phyloP scores from a whole-genome alignment of 2,888 invertebrate genomes.

The Lasioglossum vierecki region DNA sequence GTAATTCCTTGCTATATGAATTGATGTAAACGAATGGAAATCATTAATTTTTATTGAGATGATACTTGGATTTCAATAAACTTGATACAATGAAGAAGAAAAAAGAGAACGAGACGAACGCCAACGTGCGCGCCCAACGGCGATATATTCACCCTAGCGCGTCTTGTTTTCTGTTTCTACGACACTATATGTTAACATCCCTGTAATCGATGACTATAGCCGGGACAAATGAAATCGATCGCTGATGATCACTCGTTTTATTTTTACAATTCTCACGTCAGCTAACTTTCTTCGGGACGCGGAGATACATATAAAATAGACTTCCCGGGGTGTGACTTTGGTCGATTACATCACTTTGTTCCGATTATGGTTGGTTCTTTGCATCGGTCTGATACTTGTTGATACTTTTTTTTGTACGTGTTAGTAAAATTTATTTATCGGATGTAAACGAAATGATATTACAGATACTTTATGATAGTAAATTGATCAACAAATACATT shows the following conservation, averaged over 20 bases:
- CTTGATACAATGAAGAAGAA: constrained; percentile 83
- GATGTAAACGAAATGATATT: constrained; percentile 31
- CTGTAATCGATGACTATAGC: not conserved
- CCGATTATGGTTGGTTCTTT: constrained; percentile 21
- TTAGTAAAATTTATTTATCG: constrained; percentile 23
- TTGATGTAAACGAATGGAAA: constrained; percentile 82
- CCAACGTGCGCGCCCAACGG: constrained; percentile 59
- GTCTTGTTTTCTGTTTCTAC: not conserved
- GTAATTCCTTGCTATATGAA: constrained; percentile 80
- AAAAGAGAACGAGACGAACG: constrained; percentile 64
- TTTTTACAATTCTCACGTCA: not conserved
- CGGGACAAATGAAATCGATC: constrained; percentile 5
- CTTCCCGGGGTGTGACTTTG: not conserved
- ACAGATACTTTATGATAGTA: not conserved
- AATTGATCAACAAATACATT: not conserved
- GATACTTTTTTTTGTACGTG: constrained; percentile 37
- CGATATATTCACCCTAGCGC: constrained; percentile 25
- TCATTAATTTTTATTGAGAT: constrained; percentile 80
- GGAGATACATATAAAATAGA: not conserved
- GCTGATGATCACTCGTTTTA: not conserved
- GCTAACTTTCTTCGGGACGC: not conserved
- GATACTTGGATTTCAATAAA: constrained; percentile 83
- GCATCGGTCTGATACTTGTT: constrained; percentile 37
- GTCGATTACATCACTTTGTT: not conserved
- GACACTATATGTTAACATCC: not conserved